Evolutionary conservation across 1,140 invertebrate genomes (phyloP), one percentile per base, ranked within the genome.

Genomic region (Tribolium madens): DNA sequence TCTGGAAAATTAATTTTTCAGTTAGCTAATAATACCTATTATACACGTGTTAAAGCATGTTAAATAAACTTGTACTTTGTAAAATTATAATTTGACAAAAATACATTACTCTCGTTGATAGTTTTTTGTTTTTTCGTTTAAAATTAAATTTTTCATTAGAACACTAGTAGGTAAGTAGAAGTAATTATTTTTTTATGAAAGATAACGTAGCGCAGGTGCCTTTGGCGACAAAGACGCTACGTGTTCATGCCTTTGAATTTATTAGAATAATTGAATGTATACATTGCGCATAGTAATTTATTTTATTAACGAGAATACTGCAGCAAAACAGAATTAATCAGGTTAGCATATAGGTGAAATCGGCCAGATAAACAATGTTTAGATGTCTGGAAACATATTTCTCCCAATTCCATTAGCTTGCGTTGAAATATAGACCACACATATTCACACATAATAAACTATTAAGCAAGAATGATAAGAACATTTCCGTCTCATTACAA

Each of bases 331-430:
- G 26, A 50, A 72, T 72, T 72, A 72, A 72, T 72, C 70, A 52
- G 50, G 70, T 72, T 72, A 64, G 70, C 31, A 53, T 72, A 72
- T 72, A 72, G 70, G 70, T 72, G 50, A 72, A 72, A 72, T 72
- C 13, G 50, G 9, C 70, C 70, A 72, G 13, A 72, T 72, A 72
- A 72, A 72, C 70, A 72, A 50, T 72, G 70, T 72, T 72, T 72
- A 72, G 70, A n/a, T 53, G 70, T 72, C 46, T 72, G 70, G 47
- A 52, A 72, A 72, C 70, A 72, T 72, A 72, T 72, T 72, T 53
- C 50, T 26, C 15, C 50, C 47, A 72, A 72, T 53, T 64, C 57
- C 57, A 64, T 64, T 64, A 64, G 57, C 4, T 50, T 50, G 70
- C 68, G 50, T 14, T 64, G 70, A 72, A 72, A 72, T 72, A 72